phyloP scores from a whole-genome alignment of 2,888 invertebrate genomes.

The Sinopyrophorus schimmeli region DNA sequence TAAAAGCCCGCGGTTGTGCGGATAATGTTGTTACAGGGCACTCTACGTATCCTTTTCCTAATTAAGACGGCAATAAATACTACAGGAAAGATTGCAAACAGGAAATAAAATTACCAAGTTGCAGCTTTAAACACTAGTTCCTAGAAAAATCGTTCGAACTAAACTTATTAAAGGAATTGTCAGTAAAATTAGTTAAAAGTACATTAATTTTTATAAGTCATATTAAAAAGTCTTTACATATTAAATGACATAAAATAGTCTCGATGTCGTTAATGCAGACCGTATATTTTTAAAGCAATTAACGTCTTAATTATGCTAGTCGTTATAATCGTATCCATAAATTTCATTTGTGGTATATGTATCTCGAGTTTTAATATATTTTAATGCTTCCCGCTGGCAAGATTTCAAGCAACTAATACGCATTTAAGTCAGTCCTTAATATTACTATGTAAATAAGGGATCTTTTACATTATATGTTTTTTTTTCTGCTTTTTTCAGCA shows the following conservation, averaged over 20 bases:
- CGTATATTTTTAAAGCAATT: conserved; percentile 15
- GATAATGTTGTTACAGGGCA: conserved; percentile 31
- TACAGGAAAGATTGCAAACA: conserved; percentile 10
- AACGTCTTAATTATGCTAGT: conserved; percentile 16
- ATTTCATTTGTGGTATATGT: conserved; percentile 9
- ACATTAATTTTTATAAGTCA: not conserved
- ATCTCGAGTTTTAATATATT: conserved; percentile 14
- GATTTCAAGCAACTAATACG: conserved; percentile 15
- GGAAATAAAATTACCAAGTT: conserved; percentile 1
- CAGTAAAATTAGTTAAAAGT: not conserved
- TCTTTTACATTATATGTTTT: too few relatives aligned
- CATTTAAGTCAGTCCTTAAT: conserved; percentile 7
- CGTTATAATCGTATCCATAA: conserved; percentile 13
- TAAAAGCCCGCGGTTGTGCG: conserved; percentile 27
- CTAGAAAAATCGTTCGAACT: not conserved
- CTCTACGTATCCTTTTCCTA: conserved; percentile 25
- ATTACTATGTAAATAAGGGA: conserved; percentile 12
- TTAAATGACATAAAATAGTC: too few relatives aligned
- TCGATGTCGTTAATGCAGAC: conserved; percentile 6
- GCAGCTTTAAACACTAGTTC: not conserved
- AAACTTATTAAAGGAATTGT: not conserved
- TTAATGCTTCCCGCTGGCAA: conserved; percentile 17
- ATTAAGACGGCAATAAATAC: conserved; percentile 26
- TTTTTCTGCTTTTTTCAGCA: too few relatives aligned
- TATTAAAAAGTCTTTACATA: conserved; percentile 3